Evolutionary conservation across 2,797 vertebrate species (phyloP), one percentile per base, ranked within the genome.

Genomic region (Parauchenoglanis punctatus): DNA sequence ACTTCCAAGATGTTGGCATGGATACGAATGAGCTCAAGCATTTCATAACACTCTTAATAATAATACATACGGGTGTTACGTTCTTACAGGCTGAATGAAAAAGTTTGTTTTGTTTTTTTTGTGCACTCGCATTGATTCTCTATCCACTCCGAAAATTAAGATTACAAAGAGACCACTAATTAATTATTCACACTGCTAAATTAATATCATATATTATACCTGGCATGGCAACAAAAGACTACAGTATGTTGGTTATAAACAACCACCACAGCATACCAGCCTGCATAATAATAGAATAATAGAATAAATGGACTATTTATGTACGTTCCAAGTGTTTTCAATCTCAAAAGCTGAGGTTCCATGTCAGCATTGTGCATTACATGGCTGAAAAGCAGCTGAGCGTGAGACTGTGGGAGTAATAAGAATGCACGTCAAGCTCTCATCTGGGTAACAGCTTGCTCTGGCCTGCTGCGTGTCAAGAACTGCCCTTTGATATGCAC

Each of bases 361-460:
- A 17, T 46, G 40, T 81, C 40, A 46, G 78, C 78, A 44, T 20
- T 44, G 77, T 40, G 31, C 23, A 20, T 81, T 81, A 61, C 61
- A 63, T 44, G 23, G 31, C 25, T 40, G 77, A 61, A 59, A 81
- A n/a, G 31, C 56, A 81, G 58, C 78, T 17, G 58, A 46, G 40
- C 23, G 35, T 46, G 78, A 81, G 40, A 81, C 58, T 63, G 10
- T 44, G 75, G 63, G 80, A 46, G 73, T 52, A 82, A 67, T 86
- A 82, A 44, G 75, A 87, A 84, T 67, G 25, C 87, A 76, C 75
- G 76, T 78, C 40, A 28, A 8, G 18, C 91, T 94, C 93, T 95
- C 93, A 92, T 93, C 92, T 94, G 93, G 90, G 90, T 88, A 94
- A 90, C 94, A 92, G 93, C 93, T 94, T 91, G 87, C 89, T 94